Base-by-base conservation (phyloP, 2,113 vertebrate species). In the Tyto alba region DNA sequence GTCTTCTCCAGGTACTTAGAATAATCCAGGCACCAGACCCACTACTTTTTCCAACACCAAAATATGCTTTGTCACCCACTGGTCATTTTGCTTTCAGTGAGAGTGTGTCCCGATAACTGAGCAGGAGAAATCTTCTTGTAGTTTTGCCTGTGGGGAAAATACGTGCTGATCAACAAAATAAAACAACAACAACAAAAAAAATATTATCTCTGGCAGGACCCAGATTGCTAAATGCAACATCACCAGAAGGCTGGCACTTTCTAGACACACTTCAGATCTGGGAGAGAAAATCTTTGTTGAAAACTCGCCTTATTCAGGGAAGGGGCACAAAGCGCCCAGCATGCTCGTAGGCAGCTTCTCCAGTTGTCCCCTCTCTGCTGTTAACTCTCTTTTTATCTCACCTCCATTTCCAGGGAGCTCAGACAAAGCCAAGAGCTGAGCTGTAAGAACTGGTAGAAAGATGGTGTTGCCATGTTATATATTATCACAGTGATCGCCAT, bases 151-250 rank as follows among this genome's bases (percentile, higher is more conserved):
- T 13, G 62, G 55, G 68, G 41, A 30, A 88, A 84, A 82, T 11
- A 8, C 29, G 23, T 6, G 34, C 38, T 17, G 53, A 41, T 30
- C 27, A 32, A 18, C 2, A 36, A 56, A 36, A 64, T 2, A 14
- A 82, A 29, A 1, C 7, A 26, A 23, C 22, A n/a, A n/a, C n/a
- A n/a, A n/a, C n/a, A n/a, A 4, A 0, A 15, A 3, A 0, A 2
- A n/a, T n/a, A n/a, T n/a, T 12, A 4, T 22, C 40, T 48, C 45
- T 52, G 62, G 13, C 63, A 66, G 76, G 55, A 26, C 19, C 32
- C 17, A 9, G 43, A 18, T 48, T 2, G 0, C 50, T 12, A 6
- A 50, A 32, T 4, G 36, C 57, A 62, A 20, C 43, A 41, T 15
- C 60, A 22, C 32, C 32, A 3, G 2, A 41, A 57, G 71, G 40